A percentile compares a stretch with the other conserved stretches of the same genome.
These are phyloP conservation scores for Falco biarmicus DNA, from an alignment of 2,797 vertebrate genomes.

Conservation along the genomic window DNA sequence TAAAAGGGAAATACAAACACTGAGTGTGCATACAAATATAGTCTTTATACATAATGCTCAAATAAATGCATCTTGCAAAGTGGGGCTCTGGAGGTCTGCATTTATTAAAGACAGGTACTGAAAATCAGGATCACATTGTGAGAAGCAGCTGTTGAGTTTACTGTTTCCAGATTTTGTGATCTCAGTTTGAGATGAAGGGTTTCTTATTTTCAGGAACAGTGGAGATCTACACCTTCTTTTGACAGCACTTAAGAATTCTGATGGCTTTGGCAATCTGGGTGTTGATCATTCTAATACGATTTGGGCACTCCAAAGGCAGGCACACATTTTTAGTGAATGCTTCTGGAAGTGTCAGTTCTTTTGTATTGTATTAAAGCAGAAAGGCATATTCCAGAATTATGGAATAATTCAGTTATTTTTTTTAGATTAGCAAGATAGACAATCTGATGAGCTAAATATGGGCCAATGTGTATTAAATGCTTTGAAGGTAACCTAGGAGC, in stretches of 20 bases:
- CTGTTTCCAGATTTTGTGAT: not conserved
- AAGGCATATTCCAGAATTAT: not conserved
- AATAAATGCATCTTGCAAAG: constrained; percentile 10
- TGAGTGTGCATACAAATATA: not conserved
- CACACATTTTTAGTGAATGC: not conserved
- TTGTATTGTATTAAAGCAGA: not conserved
- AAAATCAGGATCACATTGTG: not conserved
- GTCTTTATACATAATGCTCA: not conserved
- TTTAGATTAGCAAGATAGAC: not conserved
- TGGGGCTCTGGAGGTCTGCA: not conserved
- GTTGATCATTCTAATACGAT: not conserved
- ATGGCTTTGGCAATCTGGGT: not conserved
- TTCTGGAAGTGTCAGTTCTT: not conserved
- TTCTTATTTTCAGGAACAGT: not conserved
- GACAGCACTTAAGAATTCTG: not conserved
- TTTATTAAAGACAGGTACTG: constrained; percentile 7
- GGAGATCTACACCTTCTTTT: not conserved
- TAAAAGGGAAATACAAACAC: not conserved
- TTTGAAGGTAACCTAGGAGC: not conserved
- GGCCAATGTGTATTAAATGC: not conserved
- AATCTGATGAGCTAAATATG: not conserved
- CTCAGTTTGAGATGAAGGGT: not conserved
- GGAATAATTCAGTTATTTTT: not conserved
- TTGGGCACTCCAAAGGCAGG: not conserved
- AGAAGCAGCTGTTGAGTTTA: not conserved